These are phyloP conservation scores for Hyperopisus bebe DNA, from an alignment of 2,113 vertebrate species.

Conservation along the genomic window DNA sequence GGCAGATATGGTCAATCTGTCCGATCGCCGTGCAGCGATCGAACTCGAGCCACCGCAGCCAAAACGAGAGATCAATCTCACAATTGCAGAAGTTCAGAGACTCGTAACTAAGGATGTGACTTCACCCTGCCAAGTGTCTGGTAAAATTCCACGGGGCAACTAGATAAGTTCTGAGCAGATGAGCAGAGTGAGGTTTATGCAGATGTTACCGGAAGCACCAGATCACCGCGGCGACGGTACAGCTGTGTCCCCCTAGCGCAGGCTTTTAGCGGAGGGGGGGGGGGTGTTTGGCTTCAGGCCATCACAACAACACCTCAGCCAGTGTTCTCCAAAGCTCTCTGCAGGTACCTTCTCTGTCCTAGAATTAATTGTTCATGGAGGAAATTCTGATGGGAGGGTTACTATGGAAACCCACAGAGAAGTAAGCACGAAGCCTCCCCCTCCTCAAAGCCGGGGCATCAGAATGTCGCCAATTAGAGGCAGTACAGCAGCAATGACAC, in stretches of 20 bases:
- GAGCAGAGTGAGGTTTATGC: background rate
- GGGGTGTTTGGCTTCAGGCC: background rate
- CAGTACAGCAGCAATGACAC: slow-evolving; percentile 2
- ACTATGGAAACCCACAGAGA: slow-evolving; percentile 65
- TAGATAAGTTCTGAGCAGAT: background rate
- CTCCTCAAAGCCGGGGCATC: slow-evolving; percentile 25
- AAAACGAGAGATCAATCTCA: background rate
- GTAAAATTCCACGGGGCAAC: background rate
- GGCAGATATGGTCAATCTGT: background rate
- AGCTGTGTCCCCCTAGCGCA: background rate
- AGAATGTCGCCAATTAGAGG: slow-evolving; percentile 44
- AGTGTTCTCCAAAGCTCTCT: background rate
- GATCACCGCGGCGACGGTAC: background rate
- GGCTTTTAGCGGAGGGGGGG: background rate
- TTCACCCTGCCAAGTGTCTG: background rate
- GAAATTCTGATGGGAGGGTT: slow-evolving; percentile 40
- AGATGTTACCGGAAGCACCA: background rate
- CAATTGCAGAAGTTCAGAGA: background rate
- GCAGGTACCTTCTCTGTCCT: slow-evolving; percentile 40
- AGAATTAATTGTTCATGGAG: slow-evolving; percentile 38
- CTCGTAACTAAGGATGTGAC: background rate
- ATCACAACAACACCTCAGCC: background rate
- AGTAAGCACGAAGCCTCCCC: slow-evolving; percentile 54
- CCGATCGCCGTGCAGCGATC: background rate
- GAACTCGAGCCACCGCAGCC: background rate